Base-by-base conservation (phyloP, 2,797 vertebrate genomes). In the Sciurus carolinensis region DNA sequence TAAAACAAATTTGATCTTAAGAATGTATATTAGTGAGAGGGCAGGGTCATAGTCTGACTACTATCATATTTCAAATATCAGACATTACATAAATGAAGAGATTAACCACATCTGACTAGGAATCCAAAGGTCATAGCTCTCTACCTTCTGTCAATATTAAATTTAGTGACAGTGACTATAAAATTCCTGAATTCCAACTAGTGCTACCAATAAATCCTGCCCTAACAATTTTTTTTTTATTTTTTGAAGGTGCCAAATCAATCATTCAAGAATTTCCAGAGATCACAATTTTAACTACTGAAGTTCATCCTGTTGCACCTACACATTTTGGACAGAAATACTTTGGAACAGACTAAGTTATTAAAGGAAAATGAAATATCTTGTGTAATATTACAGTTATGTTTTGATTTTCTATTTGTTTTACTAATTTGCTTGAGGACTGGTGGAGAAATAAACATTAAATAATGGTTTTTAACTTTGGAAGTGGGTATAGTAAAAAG, bases 191-290 rank as follows among this genome's bases (percentile, higher is more conserved):
- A 91, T 95, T 96, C 20, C 28, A 81, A 73, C 22, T 93, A 84
- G 22, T 82, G 14, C 89, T 94, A 92, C 39, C 7, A 90, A 88
- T 90, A 59, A 64, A 11, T 87, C 30, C 69, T 81, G 33, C 17
- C 44, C 52, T 95, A 94, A 94, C 66, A 77, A 64, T 91, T 96
- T 97, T 80, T 95, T 73, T 87, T 95, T 64, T 95, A 62, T 95
- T 94, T 97, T 97, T 97, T 88, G 44, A 97, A 99, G 99, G 99
- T 99, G 99, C 99, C 97, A 99, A 99, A 98, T 99, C 99, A 89
- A 99, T 99, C 96, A 99, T 99, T 98, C 99, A 99, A 97, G 99
- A 99, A 98, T 99, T 99, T 98, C 99, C 99, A 54, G 99, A 99
- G 84, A 99, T 99, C 98, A 99, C 99, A 94, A 99, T 99, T 98